Evolutionary conservation across 2,888 invertebrate genomes (phyloP).

Genomic region (Callimorpha dominula): DNA sequence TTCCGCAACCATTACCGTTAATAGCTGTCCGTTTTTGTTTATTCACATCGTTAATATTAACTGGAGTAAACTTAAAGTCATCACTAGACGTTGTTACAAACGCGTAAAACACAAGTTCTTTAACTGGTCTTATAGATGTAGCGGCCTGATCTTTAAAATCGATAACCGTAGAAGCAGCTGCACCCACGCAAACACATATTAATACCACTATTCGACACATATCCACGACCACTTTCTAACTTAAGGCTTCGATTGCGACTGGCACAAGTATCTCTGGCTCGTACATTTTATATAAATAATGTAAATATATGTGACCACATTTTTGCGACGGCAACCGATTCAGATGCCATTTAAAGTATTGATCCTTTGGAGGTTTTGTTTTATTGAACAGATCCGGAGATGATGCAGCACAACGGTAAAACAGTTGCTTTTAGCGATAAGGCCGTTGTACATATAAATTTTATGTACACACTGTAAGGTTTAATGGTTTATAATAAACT

Average conservation of each 20-base stretch:
- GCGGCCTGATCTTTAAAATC: neutral
- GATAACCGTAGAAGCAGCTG: neutral
- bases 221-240: constrained; percentile 18
- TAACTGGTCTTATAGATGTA: neutral
- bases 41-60: neutral
- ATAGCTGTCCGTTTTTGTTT: constrained; percentile 29
- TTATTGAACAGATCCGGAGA: neutral
- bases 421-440: too few relatives aligned
- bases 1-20: constrained; percentile 14
- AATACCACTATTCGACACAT: constrained; percentile 10
- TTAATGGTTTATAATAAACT: too few relatives aligned
- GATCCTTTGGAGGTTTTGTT: neutral
- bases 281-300: neutral
- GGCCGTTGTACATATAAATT: too few relatives aligned
- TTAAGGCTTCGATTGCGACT: constrained; percentile 10
- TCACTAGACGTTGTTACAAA: neutral
- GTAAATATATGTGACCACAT: neutral
- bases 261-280: neutral
- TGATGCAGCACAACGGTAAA: neutral
- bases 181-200: constrained; percentile 4
- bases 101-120: neutral
- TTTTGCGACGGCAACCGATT: neutral
- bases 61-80: neutral
- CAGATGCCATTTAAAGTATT: neutral
- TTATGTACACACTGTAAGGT: too few relatives aligned